These are phyloP conservation scores for Amorpha juglandis DNA, from an alignment of 2,888 invertebrate species.

Conservation along the genomic window DNA sequence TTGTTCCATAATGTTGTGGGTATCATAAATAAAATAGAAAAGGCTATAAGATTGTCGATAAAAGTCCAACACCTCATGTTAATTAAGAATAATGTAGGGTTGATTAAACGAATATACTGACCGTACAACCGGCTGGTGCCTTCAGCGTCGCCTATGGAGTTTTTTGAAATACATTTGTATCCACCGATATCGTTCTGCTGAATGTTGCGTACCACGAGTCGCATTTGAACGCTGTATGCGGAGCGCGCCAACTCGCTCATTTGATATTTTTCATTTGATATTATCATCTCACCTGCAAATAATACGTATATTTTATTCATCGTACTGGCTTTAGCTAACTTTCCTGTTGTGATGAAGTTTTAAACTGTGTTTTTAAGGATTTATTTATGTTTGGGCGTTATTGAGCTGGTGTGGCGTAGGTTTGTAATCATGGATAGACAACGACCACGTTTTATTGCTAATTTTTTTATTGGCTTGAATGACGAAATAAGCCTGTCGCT, in stretches of 20 bases:
- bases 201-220: constrained; percentile 89
- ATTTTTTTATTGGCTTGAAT: no score
- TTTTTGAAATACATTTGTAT: constrained; percentile 96
- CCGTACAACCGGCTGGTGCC: constrained; percentile 95
- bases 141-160: constrained; percentile 95
- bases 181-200: constrained; percentile 92
- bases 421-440: no score
- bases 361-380: no score
- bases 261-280: constrained; percentile 92
- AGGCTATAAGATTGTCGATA: background rate
- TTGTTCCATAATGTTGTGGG: no score
- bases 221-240: constrained; percentile 94
- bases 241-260: constrained; percentile 92
- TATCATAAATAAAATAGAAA: no score
- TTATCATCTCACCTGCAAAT: constrained; percentile 94
- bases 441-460: no score
- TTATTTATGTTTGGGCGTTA: no score
- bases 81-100: constrained; percentile 14
- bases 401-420: no score
- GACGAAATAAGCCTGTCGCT: no score
- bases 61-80: background rate
- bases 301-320: background rate
- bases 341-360: background rate
- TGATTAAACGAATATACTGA: constrained; percentile 53
- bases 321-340: background rate